Conservation (phyloP, 1,140 invertebrate species). For the Tetraneura akinire region DNA sequence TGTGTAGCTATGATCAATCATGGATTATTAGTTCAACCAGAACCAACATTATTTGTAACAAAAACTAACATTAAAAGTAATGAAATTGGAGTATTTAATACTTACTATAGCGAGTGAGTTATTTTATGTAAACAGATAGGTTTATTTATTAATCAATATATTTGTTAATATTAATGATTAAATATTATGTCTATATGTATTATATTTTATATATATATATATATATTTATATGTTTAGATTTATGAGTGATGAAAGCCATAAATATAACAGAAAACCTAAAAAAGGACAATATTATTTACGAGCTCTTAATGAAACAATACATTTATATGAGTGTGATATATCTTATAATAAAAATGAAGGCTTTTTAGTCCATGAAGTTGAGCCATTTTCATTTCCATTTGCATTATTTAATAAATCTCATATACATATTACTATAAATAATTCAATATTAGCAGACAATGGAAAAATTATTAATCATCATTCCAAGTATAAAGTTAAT, state of each 20-base stretch:
- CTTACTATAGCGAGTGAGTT: constrained; percentile 80
- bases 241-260: constrained; percentile 42
- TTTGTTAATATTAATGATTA: no score
- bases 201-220: neutral
- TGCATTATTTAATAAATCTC: constrained; percentile 77
- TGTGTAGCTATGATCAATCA: constrained; percentile 24
- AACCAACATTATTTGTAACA: constrained; percentile 69
- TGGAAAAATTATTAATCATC: constrained; percentile 57
- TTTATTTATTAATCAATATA: constrained; percentile 3
- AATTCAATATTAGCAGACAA: constrained; percentile 81
- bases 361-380: constrained; percentile 66
- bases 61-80: constrained; percentile 80
- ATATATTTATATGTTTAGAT: constrained; percentile 19
- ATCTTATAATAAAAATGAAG: constrained; percentile 76
- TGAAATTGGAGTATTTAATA: constrained; percentile 75
- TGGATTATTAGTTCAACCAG: constrained; percentile 46
- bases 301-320: constrained; percentile 86
- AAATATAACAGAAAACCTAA: constrained; percentile 31
- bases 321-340: constrained; percentile 78
- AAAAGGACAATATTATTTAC: constrained; percentile 65
- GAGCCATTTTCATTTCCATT: constrained; percentile 84
- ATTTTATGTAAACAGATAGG: no score
- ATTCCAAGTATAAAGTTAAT: constrained; percentile 33
- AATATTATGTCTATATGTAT: no score
- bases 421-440: constrained; percentile 84